Evolutionary conservation across 2,888 invertebrate species (phyloP), one percentile per base, ranked within the genome.

Genomic region (Gryllus longicercus): DNA sequence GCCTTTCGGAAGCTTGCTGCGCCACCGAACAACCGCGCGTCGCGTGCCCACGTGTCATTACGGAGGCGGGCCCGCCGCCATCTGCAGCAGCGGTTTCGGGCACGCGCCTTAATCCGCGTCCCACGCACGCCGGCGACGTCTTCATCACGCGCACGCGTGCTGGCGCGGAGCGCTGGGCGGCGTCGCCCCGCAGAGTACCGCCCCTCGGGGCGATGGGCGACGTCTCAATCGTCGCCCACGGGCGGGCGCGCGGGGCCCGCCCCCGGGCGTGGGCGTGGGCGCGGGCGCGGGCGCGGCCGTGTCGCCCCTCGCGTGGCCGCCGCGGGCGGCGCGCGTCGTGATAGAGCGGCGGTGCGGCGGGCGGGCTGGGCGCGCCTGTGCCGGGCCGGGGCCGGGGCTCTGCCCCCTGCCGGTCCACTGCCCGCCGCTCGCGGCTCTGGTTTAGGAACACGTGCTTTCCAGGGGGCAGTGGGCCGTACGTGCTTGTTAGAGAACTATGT

Each of bases 171-270:
- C 38, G 5, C 63, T 63, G 63, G 63, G 63, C 63, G 63, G 14
- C 63, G 63, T 18, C 63, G 14, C 63, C 0, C 1, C 16, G n/a
- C 63, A 10, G 63, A 18, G 63, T 5, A 63, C 63, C 63, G 63
- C 63, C 63, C 63, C 63, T 18, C 63, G 63, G 63, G 5, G 63
- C n/a, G 38, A 14, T 63, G 63, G 63, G 63, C 63, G 63, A 63
- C 63, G 63, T 63, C 63, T 63, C 63, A 63, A 63, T 63, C 63
- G 63, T 63, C 63, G 63, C 63, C 63, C 63, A 63, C 63, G 63
- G 63, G 63, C 63, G 63, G 63, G 63, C 38, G 63, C 63, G 63
- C n/a, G 14, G 63, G 63, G 63, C 16, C 63, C 38, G 38, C 38
- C 38, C 8, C 38, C 38, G 63, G 16, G 63, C n/a, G 14, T 14